phyloP scores from a whole-genome alignment of 2,888 invertebrate genomes.

The Euplagia quadripunctaria region DNA sequence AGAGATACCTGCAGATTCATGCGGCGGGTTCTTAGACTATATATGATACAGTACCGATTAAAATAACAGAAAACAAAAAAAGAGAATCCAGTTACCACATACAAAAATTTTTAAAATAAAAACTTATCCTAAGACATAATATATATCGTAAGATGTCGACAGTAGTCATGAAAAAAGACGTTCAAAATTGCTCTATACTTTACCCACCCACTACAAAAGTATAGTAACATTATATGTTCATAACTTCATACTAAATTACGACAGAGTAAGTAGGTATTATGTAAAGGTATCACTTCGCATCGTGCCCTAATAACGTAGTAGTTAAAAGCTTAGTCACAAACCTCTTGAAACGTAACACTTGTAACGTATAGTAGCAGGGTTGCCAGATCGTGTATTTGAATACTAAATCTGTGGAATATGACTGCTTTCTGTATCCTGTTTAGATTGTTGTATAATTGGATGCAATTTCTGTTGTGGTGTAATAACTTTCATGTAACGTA shows the following conservation, averaged over 20 bases:
- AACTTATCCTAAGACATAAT: constrained; percentile 8
- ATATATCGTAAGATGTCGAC: constrained; percentile 39
- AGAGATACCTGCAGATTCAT: too few relatives aligned
- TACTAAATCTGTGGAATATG: neutral
- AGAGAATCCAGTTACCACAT: neutral
- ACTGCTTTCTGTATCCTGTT: neutral
- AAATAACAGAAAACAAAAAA: neutral
- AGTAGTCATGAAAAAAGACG: constrained; percentile 39
- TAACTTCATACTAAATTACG: constrained; percentile 26
- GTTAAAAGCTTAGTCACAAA: constrained; percentile 9
- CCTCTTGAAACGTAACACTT: neutral
- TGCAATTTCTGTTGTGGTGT: neutral
- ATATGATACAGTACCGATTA: neutral
- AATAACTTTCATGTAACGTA: neutral
- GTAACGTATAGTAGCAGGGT: neutral
- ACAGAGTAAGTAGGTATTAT: constrained; percentile 40
- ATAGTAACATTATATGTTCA: constrained; percentile 30
- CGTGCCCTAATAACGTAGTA: constrained; percentile 33
- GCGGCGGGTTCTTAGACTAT: too few relatives aligned
- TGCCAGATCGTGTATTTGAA: too few relatives aligned
- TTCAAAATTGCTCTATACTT: constrained; percentile 43
- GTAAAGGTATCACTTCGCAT: constrained; percentile 31
- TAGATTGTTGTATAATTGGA: neutral
- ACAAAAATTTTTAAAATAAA: constrained; percentile 3
- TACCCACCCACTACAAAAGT: constrained; percentile 28